phyloP scores from a whole-genome alignment of 2,797 vertebrate species.

The Echeneis naucrates region DNA sequence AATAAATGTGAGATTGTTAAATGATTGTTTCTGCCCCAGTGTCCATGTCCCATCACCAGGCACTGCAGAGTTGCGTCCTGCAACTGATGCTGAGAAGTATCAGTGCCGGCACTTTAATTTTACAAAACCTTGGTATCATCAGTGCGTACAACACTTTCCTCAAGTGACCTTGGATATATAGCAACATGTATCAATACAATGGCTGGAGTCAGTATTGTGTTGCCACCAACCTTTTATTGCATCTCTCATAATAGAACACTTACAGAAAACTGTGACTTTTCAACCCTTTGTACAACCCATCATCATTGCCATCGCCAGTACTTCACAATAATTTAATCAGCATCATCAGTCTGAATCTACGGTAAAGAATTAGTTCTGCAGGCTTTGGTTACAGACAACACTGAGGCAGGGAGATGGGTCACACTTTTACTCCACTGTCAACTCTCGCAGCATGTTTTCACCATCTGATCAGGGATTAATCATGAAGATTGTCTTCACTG shows the following conservation, averaged over 20 bases:
- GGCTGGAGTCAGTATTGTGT: slow-evolving; percentile 17
- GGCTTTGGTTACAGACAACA: slow-evolving; percentile 40
- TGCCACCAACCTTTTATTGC: slow-evolving; percentile 85
- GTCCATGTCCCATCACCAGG: no score
- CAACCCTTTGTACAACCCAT: slow-evolving; percentile 52
- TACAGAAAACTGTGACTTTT: slow-evolving; percentile 72
- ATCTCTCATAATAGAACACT: slow-evolving; percentile 78
- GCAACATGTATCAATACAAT: neutral
- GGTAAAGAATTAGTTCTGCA: slow-evolving; percentile 53
- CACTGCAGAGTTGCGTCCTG: no score
- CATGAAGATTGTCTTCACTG: slow-evolving; percentile 15
- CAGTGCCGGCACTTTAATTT: no score
- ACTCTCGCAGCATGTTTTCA: slow-evolving; percentile 11
- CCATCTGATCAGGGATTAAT: slow-evolving; percentile 43
- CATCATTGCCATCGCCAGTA: slow-evolving; percentile 38
- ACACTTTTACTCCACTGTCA: neutral
- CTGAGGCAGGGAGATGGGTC: slow-evolving; percentile 9
- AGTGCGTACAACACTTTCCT: no score
- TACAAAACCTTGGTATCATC: no score
- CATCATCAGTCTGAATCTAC: slow-evolving; percentile 48
- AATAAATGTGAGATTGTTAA: no score
- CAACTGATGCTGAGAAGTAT: no score
- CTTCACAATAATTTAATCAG: slow-evolving; percentile 79
- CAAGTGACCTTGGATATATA: no score
- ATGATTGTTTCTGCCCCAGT: no score